These are phyloP conservation scores for Pitangus sulphuratus DNA, from an alignment of 2,797 vertebrate genomes.

Conservation along the genomic window DNA sequence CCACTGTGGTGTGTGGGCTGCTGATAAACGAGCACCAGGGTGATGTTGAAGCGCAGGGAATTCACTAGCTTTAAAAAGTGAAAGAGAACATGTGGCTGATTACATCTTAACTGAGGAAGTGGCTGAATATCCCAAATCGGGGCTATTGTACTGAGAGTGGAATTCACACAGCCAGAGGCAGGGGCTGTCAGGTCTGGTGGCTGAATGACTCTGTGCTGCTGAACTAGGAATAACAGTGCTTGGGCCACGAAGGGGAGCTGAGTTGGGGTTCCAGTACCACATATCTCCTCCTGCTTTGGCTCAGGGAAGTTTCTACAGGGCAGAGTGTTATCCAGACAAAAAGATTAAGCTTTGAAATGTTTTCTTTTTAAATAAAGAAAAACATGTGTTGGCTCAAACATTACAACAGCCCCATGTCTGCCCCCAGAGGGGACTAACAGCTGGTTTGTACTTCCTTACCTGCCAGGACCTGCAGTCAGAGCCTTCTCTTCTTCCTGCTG, in stretches of 20 bases:
- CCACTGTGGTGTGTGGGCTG: neutral
- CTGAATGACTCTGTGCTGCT: neutral
- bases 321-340: neutral
- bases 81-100: neutral
- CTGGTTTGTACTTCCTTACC: constrained; percentile 5
- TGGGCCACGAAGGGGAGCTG: neutral
- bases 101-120: neutral
- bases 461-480: constrained; percentile 1
- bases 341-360: neutral
- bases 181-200: neutral
- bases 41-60: neutral
- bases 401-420: neutral
- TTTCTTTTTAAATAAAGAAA: neutral
- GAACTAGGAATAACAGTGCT: neutral
- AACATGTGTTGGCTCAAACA: neutral
- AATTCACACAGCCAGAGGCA: neutral
- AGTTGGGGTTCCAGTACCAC: neutral
- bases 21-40: accelerated
- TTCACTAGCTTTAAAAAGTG: neutral
- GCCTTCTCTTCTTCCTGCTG: neutral
- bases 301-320: neutral
- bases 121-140: neutral
- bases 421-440: neutral
- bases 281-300: neutral
- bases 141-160: neutral